Conservation (phyloP, 2,888 invertebrate genomes). For the Caenorhabditis auriculariae region DNA sequence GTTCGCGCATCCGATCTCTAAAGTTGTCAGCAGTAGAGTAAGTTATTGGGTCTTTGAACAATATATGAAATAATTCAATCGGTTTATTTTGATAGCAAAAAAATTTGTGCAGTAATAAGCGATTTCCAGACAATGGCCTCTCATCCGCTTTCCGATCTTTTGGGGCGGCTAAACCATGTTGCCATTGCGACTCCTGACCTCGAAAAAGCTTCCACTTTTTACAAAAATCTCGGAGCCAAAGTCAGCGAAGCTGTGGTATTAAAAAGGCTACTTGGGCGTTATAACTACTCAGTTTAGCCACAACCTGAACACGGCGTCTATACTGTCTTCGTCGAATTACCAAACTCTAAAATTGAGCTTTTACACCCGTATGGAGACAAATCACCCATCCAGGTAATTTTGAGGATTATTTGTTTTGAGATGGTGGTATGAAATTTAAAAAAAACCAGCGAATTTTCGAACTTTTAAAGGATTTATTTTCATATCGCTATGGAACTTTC, state of each 20-base stretch:
- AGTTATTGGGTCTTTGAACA: no score
- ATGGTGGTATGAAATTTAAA: no score
- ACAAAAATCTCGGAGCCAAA: conserved; percentile 69
- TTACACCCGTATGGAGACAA: conserved; percentile 70
- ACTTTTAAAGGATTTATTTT: no score
- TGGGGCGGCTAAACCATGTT: conserved; percentile 71
- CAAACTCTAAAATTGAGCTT: conserved; percentile 72
- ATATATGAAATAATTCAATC: no score
- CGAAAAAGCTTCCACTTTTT: conserved; percentile 67
- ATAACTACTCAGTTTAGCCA: conserved; percentile 57
- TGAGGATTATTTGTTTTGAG: neutral
- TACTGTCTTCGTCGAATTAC: conserved; percentile 71
- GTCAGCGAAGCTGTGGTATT: conserved; percentile 65
- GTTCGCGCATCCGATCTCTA: no score
- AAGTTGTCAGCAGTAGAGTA: no score
- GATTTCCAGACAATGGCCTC: conserved; percentile 44
- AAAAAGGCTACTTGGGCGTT: no score
- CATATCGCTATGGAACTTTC: no score
- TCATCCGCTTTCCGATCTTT: conserved; percentile 43
- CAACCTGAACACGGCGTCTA: conserved; percentile 71
- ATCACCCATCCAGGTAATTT: conserved; percentile 68
- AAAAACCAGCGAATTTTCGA: no score
- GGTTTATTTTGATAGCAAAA: no score
- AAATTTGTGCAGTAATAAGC: no score
- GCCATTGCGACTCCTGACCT: conserved; percentile 71